phyloP scores from a whole-genome alignment of 2,888 invertebrate species.

The Zaprionus obscuricornis region DNA sequence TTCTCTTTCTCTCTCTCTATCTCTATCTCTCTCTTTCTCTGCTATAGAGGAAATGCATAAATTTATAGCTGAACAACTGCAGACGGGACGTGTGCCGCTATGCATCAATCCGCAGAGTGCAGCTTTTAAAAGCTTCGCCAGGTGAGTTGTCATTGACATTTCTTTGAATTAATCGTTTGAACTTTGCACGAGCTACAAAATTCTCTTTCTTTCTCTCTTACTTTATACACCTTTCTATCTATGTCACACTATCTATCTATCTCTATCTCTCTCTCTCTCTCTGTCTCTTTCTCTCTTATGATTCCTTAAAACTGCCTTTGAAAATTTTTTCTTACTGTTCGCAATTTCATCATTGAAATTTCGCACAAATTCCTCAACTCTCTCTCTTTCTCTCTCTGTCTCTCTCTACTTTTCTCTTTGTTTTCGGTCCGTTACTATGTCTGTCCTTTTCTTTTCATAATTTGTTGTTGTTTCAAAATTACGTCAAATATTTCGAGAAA shows the following conservation, averaged over 20 bases:
- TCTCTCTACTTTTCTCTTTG: no score
- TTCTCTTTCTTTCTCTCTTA: background rate
- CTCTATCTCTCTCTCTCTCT: constrained; percentile 5
- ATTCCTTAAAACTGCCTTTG: no score
- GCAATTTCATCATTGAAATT: no score
- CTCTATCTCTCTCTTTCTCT: background rate
- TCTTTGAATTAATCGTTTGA: no score
- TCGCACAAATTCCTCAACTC: no score
- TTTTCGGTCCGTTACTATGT: constrained; percentile 1
- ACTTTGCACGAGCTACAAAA: no score
- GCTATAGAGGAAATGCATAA: constrained; percentile 99
- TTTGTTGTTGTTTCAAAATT: constrained; percentile 45
- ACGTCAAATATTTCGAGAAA: constrained; percentile 12
- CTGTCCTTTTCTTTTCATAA: constrained; percentile 10
- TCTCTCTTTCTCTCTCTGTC: background rate
- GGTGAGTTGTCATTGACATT: no score
- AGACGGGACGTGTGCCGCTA: constrained; percentile 97
- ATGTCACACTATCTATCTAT: constrained; percentile 5
- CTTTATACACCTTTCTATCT: no score
- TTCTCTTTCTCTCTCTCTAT: no score
- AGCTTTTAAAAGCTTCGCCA: constrained; percentile 99
- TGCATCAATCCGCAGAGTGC: constrained; percentile 99
- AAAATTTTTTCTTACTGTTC: no score
- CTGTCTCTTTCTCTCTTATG: no score
- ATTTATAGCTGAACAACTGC: constrained; percentile 98